Base-by-base conservation (phyloP, 2,888 invertebrate genomes). In the Calliopum simillimum region DNA sequence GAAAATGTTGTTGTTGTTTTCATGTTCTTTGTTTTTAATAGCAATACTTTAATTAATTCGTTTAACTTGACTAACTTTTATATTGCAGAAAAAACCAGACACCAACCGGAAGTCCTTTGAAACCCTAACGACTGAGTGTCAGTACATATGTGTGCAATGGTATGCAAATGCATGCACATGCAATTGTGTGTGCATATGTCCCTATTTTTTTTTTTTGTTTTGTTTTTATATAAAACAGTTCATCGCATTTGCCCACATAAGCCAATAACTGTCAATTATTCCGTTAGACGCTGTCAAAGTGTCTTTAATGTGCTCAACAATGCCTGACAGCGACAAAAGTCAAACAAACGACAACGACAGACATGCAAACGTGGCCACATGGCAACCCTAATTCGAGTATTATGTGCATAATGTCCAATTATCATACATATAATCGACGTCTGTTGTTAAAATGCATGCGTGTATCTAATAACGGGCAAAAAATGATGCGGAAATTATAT, bases 181-280 rank as follows among this genome's bases (percentile, higher is more conserved):
- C 23, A 21, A 4, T 1, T 19, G 51, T 19, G 13, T 53, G 11
- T 53, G 51, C 2, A 11, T 21, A 19, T 53, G 53, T 16, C 16
- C n/a, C n/a, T n/a, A n/a, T n/a, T n/a, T n/a, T n/a, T 53, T 49
- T 14, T 8, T 49, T 49, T 19, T 14, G 4, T 49, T 49, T 5
- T 49, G n/a, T n/a, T n/a, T n/a, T n/a, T n/a, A n/a, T 33, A 33
- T 33, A 33, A 33, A 33, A 12, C 19, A 12, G 6, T n/a, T 23
- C 19, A 19, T 23, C 13, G 16, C 51, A 16, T 11, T 6, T 19
- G 19, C 12, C 19, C 19, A 63, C 55, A 44, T 44, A 44, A 55
- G 53, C 53, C 53, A 65, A 65, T 65, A 55, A 65, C 43, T 43
- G 65, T 65, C 65, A 65, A 65, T 65, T 53, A 65, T 44, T 55